Base-by-base conservation (phyloP, 2,797 vertebrate species). In the Lophotriccus pileatus region DNA sequence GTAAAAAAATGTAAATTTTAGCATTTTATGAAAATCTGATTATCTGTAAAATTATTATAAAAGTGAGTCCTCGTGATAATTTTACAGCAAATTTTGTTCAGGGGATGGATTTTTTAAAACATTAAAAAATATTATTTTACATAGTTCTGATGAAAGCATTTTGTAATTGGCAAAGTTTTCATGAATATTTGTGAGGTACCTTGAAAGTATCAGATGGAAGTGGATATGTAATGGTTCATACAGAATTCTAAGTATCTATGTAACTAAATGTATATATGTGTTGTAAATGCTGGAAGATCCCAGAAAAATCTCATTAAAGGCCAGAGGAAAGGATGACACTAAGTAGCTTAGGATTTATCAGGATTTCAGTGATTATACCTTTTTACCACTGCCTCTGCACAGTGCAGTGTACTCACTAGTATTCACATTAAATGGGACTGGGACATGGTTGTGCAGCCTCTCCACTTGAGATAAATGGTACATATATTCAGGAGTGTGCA, bases 171-270 rank as follows among this genome's bases (percentile, higher is more conserved):
- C 27, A 87, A 77, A 70, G 20, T 32, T 60, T n/a, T 73, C 8
- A 22, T 72, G 5, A 76, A 30, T 87, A 36, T 72, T 90, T 92
- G 4, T 90, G 50, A 68, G 10, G 10, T 67, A n/a, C 23, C 8
- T 64, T 82, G 28, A 68, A 91, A 68, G 28, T 56, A 44, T 52
- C 21, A 56, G 21, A 36, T 68, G 37, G 58, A 68, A 78, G 22
- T 21, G 37, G 36, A 4, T 55, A 52, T 0, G 0, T 43, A n/a
- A 74, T 50, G 0, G 3, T 88, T 81, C 25, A 43, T 53, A 53
- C 3, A 50, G n/a, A 43, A 36, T 70, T 84, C 2, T 22, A 50
- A 50, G 10, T 56, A 17, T 30, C 20, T 60, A 2, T 21, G 19
- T 56, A 59, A 8, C 6, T 44, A 46, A 43, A 66, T 53, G 13